phyloP scores from a whole-genome alignment of 2,113 vertebrate genomes.

The Cyanistes caeruleus region DNA sequence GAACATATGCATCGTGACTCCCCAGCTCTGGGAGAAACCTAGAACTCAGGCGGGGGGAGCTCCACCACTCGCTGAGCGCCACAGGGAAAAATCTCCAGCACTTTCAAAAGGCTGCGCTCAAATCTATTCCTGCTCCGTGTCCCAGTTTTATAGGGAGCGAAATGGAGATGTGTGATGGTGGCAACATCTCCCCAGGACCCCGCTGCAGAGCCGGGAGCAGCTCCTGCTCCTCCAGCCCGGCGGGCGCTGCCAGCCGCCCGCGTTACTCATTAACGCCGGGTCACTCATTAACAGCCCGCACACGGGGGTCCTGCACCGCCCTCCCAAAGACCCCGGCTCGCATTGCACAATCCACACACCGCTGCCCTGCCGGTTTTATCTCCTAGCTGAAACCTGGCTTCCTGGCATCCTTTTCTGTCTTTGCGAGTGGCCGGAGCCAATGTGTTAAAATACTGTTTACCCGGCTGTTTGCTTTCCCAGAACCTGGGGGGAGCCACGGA shows the following conservation, averaged over 20 bases:
- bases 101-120: neutral
- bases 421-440: fast-evolving
- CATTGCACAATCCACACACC: neutral
- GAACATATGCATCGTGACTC: fast-evolving
- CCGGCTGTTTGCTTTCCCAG: neutral
- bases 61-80: fast-evolving
- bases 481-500: neutral
- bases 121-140: fast-evolving
- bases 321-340: neutral
- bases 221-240: fast-evolving
- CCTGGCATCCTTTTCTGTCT: neutral
- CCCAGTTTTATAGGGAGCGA: neutral
- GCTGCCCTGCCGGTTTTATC: neutral
- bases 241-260: neutral
- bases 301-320: neutral
- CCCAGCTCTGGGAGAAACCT: neutral
- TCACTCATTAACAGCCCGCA: neutral
- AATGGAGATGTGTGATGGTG: fast-evolving
- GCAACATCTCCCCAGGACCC: neutral
- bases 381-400: neutral
- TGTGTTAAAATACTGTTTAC: neutral
- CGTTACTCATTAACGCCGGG: neutral
- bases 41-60: neutral
- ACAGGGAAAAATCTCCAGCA: neutral
- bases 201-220: neutral